Percentiles rank a stretch among this genome's conserved stretches.
phyloP scores from a whole-genome alignment of 1,140 invertebrate genomes.

The Oryzaephilus surinamensis region DNA sequence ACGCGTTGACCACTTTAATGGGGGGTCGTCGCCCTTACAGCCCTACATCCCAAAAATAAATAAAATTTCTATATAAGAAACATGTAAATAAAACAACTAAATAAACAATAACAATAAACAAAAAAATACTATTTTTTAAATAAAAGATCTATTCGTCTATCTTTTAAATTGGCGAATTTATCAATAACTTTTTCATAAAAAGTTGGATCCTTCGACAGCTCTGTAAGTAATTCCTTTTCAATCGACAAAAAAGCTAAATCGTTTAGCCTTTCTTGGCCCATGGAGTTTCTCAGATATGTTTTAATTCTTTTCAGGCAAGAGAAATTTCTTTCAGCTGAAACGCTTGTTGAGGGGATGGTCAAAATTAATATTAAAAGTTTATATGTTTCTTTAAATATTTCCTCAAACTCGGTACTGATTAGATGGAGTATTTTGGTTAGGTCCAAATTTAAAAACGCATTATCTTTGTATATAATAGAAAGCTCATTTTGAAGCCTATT shows the following conservation, averaged over 20 bases:
- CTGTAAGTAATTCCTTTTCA: conserved; percentile 8
- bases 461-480: conserved; percentile 7
- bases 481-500: neutral
- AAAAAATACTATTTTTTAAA: conserved; percentile 6
- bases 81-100: conserved; percentile 4
- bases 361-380: conserved; percentile 12
- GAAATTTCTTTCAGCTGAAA: conserved; percentile 17
- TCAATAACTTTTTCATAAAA: conserved; percentile 11
- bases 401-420: conserved; percentile 2
- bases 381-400: conserved; percentile 11
- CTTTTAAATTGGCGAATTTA: conserved; percentile 10
- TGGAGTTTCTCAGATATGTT: conserved; percentile 16
- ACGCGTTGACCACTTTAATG: conserved; percentile 2
- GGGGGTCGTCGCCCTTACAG: conserved; percentile 2
- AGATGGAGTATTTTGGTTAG: conserved; percentile 1
- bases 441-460: conserved; percentile 1
- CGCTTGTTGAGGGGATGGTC: conserved; percentile 14
- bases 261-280: conserved; percentile 8
- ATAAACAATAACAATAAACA: conserved; percentile 1
- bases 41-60: conserved; percentile 1
- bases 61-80: neutral
- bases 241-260: conserved; percentile 11
- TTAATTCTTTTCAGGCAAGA: conserved; percentile 16
- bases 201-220: conserved; percentile 5
- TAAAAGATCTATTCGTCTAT: conserved; percentile 7